phyloP scores from a whole-genome alignment of 1,140 invertebrate genomes.

The Panulirus ornatus region DNA sequence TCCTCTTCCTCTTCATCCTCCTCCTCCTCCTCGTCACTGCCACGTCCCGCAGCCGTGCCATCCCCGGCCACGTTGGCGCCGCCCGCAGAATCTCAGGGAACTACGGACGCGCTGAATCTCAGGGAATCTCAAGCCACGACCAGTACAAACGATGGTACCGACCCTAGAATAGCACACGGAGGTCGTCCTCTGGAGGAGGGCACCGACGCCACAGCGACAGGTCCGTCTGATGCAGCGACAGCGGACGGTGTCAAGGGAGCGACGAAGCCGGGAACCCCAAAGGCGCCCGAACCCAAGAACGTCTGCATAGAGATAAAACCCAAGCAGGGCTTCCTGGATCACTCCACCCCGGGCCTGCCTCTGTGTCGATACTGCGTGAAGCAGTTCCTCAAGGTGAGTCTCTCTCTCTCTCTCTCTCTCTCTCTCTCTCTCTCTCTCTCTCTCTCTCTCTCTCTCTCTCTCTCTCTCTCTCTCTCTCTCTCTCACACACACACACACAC shows the following conservation, averaged over 20 bases:
- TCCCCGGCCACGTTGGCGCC: not conserved
- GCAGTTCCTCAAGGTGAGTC: constrained; percentile 63
- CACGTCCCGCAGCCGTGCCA: not conserved
- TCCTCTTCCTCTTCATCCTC: not conserved
- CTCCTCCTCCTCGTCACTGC: not conserved
- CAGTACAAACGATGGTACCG: not conserved
- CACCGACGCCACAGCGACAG: no score
- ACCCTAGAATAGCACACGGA: no score
- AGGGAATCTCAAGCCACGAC: not conserved
- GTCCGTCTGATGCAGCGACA: not conserved
- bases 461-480: no score
- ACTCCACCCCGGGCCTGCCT: constrained; percentile 50
- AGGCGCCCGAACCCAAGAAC: not conserved
- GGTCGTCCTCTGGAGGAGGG: no score
- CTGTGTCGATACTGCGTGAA: constrained; percentile 60
- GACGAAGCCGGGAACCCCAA: no score
- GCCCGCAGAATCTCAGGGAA: not conserved
- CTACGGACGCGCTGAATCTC: not conserved
- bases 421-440: no score
- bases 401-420: not conserved
- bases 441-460: no score
- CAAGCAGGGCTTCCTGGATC: constrained; percentile 58
- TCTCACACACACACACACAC: no score
- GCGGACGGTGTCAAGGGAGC: not conserved
- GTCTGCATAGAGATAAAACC: constrained; percentile 62